phyloP scores from a whole-genome alignment of 2,797 vertebrate genomes.

The Malurus splendens region DNA sequence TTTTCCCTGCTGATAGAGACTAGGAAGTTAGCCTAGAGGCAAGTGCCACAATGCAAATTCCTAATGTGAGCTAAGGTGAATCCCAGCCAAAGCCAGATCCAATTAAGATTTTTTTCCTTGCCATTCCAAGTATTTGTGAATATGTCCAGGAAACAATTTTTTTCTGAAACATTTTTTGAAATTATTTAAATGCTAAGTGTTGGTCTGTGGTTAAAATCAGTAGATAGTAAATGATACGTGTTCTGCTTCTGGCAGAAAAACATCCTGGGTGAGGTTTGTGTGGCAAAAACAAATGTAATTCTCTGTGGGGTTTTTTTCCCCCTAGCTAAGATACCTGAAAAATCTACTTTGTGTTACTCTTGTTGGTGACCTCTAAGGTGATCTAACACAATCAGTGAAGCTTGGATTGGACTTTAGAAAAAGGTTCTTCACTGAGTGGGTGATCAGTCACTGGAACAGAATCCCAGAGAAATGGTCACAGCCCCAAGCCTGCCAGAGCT shows the following conservation, averaged over 20 bases:
- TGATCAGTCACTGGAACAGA: background rate
- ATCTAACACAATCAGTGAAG: background rate
- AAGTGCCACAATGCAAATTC: background rate
- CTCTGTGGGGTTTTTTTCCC: background rate
- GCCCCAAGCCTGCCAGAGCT: background rate
- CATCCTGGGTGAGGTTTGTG: background rate
- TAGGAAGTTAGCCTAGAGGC: background rate
- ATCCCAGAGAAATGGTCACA: background rate
- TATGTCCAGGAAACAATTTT: background rate
- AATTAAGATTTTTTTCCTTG: background rate
- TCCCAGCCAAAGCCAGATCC: background rate
- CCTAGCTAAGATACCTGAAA: background rate
- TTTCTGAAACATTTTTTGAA: background rate
- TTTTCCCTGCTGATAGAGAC: background rate
- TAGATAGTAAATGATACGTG: rapidly evolving
- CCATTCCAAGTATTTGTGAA: background rate
- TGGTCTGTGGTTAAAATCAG: background rate
- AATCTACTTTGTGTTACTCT: background rate
- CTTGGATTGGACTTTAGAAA: background rate
- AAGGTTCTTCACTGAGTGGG: background rate
- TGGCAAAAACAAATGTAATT: background rate
- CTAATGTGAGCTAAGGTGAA: background rate
- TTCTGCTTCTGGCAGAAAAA: background rate
- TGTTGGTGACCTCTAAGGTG: background rate
- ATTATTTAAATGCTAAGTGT: background rate